A percentile compares a stretch with the other conserved stretches of the same genome.
Conservation (phyloP, 2,888 invertebrate species). For the Microplitis deprimator region DNA sequence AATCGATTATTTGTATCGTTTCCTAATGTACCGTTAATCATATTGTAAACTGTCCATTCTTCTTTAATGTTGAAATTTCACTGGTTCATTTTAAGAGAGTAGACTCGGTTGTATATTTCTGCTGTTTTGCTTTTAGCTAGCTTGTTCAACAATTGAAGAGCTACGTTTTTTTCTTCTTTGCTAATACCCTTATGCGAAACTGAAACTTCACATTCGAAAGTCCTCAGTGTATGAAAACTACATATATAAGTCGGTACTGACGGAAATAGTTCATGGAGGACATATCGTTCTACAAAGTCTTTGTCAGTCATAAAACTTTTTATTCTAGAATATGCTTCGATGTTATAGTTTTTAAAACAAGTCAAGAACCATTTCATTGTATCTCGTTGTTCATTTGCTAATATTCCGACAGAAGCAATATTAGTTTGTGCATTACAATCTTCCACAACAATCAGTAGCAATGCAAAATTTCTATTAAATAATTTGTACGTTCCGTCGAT, state of each 20-base stretch:
- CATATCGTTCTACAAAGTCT: no score
- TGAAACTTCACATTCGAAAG: no score
- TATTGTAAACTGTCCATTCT: conserved; percentile 46
- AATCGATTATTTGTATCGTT: no score
- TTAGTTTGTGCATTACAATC: conserved; percentile 38
- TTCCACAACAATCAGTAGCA: conserved; percentile 38
- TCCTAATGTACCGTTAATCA: no score
- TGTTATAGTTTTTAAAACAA: not conserved
- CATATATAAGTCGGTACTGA: no score
- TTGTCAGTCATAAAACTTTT: no score
- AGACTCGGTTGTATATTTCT: conserved; percentile 31
- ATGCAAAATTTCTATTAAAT: conserved; percentile 34
- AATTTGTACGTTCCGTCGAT: conserved; percentile 46
- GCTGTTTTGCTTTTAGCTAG: conserved; percentile 34
- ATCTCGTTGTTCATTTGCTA: conserved; percentile 35
- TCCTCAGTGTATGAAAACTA: no score
- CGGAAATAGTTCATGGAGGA: no score
- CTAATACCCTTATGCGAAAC: no score
- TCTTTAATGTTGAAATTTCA: conserved; percentile 42
- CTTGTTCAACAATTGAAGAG: not conserved
- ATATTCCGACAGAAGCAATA: conserved; percentile 37
- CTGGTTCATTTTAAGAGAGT: conserved; percentile 47
- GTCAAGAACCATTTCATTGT: conserved; percentile 40
- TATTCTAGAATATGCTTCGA: no score
- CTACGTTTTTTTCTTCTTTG: no score